These are phyloP conservation scores for Cygnus olor DNA, from an alignment of 2,797 vertebrate species.

Conservation along the genomic window DNA sequence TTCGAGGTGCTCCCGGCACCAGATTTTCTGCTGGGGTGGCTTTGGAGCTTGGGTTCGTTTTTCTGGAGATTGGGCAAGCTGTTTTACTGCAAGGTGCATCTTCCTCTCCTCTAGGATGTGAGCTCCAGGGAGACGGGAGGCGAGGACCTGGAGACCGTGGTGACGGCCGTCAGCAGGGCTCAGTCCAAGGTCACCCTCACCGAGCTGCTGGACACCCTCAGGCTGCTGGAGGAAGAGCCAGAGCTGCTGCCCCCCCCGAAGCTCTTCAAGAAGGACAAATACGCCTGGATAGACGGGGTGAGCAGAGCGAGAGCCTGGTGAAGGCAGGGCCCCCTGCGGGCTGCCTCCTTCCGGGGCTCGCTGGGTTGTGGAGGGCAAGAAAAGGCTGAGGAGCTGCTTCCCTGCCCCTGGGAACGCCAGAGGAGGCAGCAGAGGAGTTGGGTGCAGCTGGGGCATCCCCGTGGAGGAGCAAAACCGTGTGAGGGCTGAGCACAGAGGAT, in stretches of 20 bases:
- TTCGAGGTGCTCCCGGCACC: background rate
- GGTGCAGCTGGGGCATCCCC: background rate
- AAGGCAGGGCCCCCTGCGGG: background rate
- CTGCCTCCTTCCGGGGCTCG: background rate
- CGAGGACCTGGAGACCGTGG: constrained; percentile 75
- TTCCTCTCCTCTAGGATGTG: constrained; percentile 72
- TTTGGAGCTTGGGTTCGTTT: background rate
- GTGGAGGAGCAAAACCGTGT: background rate
- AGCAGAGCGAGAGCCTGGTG: background rate
- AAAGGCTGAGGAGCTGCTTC: background rate
- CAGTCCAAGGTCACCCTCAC: constrained; percentile 87
- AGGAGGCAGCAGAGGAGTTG: background rate
- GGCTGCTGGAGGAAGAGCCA: constrained; percentile 89
- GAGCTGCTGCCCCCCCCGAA: constrained; percentile 80
- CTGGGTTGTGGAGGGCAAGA: background rate
- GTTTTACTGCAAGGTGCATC: rapidly evolving
- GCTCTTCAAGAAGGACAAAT: constrained; percentile 83
- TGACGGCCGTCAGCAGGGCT: constrained; percentile 68
- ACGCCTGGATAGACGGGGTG: constrained; percentile 88
- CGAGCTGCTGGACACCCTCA: constrained; percentile 90
- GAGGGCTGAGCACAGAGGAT: background rate
- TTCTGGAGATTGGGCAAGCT: background rate
- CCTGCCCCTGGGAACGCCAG: background rate
- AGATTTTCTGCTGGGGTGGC: background rate
- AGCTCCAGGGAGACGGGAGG: constrained; percentile 70